Conservation (phyloP, 2,888 invertebrate species). For the Eristalinus sepulchralis region DNA sequence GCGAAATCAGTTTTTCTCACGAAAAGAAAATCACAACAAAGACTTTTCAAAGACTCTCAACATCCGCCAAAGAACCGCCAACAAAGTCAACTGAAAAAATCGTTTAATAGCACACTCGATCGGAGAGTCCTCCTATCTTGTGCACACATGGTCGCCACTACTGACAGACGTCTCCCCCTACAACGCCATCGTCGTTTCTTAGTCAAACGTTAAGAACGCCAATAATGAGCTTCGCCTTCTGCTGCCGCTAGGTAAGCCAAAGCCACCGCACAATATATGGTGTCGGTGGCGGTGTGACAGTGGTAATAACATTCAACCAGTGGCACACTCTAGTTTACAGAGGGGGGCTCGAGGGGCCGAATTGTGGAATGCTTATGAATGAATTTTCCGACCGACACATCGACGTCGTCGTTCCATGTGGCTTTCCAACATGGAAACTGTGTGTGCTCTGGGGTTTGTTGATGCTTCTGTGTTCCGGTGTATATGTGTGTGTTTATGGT, state of each 20-base stretch:
- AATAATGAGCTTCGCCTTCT: conserved; percentile 43
- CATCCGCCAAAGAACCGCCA: conserved; percentile 61
- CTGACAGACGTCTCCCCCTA: conserved; percentile 10
- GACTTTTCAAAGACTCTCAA: conserved; percentile 54
- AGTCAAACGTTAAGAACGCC: conserved; percentile 36
- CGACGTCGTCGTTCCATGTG: conserved; percentile 18
- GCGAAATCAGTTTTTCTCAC: not conserved
- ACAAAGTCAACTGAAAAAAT: conserved; percentile 58
- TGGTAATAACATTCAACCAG: conserved; percentile 55
- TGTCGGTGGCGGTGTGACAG: conserved; percentile 4
- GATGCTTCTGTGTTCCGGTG: conserved; percentile 4
- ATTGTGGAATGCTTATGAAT: conserved; percentile 54
- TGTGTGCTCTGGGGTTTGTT: conserved; percentile 20
- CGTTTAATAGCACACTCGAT: conserved; percentile 28
- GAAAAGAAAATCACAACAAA: conserved; percentile 28
- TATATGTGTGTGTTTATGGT: conserved; percentile 19
- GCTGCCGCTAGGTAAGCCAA: conserved; percentile 6
- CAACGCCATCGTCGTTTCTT: not conserved
- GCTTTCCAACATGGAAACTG: conserved; percentile 64
- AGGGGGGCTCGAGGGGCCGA: conserved; percentile 3
- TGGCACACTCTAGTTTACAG: conserved; percentile 1
- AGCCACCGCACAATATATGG: conserved; percentile 13
- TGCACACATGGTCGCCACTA: conserved; percentile 14
- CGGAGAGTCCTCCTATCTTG: conserved; percentile 22
- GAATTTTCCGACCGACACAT: conserved; percentile 53